Base-by-base conservation (phyloP, 2,797 vertebrate genomes). In the Squalus acanthias region DNA sequence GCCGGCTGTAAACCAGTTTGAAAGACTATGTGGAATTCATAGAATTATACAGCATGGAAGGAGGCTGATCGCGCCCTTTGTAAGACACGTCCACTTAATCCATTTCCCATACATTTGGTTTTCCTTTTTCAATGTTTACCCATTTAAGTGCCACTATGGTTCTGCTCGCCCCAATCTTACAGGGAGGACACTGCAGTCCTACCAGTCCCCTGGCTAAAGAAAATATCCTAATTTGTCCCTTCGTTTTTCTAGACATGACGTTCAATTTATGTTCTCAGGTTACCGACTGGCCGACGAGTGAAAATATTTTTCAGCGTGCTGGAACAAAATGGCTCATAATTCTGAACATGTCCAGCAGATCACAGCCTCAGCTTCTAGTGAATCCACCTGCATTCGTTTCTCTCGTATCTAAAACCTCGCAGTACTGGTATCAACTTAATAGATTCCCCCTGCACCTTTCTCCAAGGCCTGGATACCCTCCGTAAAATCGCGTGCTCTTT, bases 371-470 rank as follows among this genome's bases (percentile, higher is more conserved):
- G 10, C 9, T 76, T 63, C 9, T 57, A 10, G 60, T 10, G 60
- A 63, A 63, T 3, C 2, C 2, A 63, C 2, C 60, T 8, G 0
- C 60, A 3, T 5, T 10, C 60, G 60, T 63, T 63, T 13, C 29
- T n/a, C 29, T 13, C 7, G 0, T 2, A n/a, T 0, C 33, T 76
- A 76, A n/a, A 76, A 76, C 74, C 33, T 3, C 1, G 74, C 33
- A 33, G 29, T 13, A 12, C 12, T 12, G 74, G 74, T 13, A 2
- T n/a, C 33, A 76, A n/a, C 29, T 76, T 33, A 10, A n/a, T n/a
- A n/a, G 3, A 76, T 76, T n/a, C 0, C 1, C 8, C 10, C 29
- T 13, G 74, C 12, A 0, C 1, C 0, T 2, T 33, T 3, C 10
- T 76, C 17, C 33, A 76, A n/a, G 33, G 2, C 74, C 9, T 76